Base-by-base conservation (phyloP, 2,888 invertebrate species). In the Acrobeloides nanus region DNA sequence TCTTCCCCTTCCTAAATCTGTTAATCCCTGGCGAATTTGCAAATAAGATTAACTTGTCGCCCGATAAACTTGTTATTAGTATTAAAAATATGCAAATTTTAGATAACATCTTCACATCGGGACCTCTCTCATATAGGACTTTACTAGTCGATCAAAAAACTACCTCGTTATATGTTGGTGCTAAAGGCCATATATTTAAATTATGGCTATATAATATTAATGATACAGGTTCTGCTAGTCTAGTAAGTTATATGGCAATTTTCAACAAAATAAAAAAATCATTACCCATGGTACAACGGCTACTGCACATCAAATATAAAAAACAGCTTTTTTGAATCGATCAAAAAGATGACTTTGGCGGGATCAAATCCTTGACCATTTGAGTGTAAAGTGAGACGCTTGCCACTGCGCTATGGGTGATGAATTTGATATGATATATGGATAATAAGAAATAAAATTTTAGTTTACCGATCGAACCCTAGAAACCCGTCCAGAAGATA, bases 181-280 rank as follows among this genome's bases (percentile, higher is more conserved):
- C 72, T 20, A 59, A 64, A 40, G 66, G 64, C 8, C 56, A 60
- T 25, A 42, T 71, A 21, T 70, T 62, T 50, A 57, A 64, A 10
- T 50, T 71, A 10, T 71, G 71, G 73, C 64, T 70, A 7, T 73
- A 62, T 55, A 74, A 73, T 46, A 51, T 73, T 41, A 73, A 73
- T 46, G 73, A 73, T 46, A 74, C 73, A 15, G 52, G 59, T 6
- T 55, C 57, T 4, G 61, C 66, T 34, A 63, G 62, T 55, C 48
- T 66, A 46, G 67, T 68, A 38, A 21, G 52, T 42, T 46, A n/a
- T n/a, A n/a, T 10, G 8, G 8, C 7, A 34, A 34, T 17, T 8
- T 34, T 34, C n/a, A 7, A 10, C n/a, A 7, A 20, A 34, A 34
- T 29, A 29, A 10, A 29, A 10, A 29, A 12, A 29, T 29, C 10